Conservation (phyloP, 1,140 invertebrate species). For the Laupala kohalensis region DNA sequence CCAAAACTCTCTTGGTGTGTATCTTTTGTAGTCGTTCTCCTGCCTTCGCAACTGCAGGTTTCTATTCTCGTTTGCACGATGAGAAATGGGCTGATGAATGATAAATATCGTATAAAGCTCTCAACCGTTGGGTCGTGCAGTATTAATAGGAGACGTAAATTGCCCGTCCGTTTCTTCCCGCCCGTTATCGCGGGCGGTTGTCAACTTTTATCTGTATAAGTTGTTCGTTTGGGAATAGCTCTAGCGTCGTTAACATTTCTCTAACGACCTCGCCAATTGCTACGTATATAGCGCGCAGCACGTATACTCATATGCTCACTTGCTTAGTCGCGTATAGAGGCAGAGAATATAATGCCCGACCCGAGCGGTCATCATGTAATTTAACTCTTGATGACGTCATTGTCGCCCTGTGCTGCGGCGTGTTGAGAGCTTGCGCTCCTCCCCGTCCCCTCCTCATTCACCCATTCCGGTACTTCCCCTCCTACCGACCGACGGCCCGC, state of each 20-base stretch:
- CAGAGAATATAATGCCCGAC: not conserved
- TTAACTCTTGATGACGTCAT: not conserved
- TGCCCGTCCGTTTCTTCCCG: not conserved
- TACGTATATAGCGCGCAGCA: too few species aligned
- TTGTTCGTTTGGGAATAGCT: not conserved
- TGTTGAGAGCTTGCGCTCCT: too few species aligned
- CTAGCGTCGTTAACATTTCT: not conserved
- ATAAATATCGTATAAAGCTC: not conserved
- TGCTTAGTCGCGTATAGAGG: not conserved
- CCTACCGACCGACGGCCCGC: too few species aligned
- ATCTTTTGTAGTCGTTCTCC: not conserved
- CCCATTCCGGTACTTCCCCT: too few species aligned
- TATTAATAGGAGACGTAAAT: not conserved
- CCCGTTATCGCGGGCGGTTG: not conserved
- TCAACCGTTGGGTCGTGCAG: not conserved
- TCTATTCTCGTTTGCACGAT: not conserved
- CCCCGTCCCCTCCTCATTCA: not conserved
- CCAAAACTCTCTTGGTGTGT: too few species aligned
- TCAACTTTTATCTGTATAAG: not conserved
- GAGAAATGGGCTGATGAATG: not conserved
- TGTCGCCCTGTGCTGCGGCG: not conserved
- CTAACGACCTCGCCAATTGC: not conserved
- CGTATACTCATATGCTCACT: not conserved
- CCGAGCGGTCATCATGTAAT: not conserved
- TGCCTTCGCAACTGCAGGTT: not conserved